These are phyloP conservation scores for Periophthalmodon schlosseri DNA, from an alignment of 2,113 vertebrate genomes.

Conservation along the genomic window DNA sequence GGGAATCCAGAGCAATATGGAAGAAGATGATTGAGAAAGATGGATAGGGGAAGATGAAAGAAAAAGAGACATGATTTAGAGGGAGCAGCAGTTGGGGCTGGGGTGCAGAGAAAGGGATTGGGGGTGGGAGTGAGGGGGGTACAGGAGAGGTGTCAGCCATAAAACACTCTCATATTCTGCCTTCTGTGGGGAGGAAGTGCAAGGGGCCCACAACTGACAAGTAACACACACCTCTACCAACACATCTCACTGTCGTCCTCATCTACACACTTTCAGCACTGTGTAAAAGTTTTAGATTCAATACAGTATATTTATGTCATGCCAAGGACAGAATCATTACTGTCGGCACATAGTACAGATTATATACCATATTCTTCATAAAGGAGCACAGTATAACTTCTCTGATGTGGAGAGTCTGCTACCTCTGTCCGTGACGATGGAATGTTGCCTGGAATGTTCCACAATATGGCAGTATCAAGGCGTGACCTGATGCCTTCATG, in stretches of 20 bases:
- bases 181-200: slow-evolving; percentile 46
- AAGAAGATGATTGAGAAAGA: slow-evolving; percentile 67
- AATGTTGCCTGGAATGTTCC: no score
- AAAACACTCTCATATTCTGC: slow-evolving; percentile 67
- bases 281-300: not conserved
- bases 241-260: slow-evolving; percentile 31
- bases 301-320: no score
- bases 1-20: slow-evolving; percentile 57
- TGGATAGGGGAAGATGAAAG: slow-evolving; percentile 60
- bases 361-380: no score
- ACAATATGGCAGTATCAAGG: no score
- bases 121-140: slow-evolving; percentile 15
- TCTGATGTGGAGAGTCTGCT: no score
- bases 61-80: slow-evolving; percentile 55
- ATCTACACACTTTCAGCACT: not conserved
- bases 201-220: slow-evolving; percentile 40
- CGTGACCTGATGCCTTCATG: no score
- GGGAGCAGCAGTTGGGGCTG: slow-evolving; percentile 34
- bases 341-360: no score
- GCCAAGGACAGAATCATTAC: no score
- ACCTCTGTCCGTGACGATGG: no score
- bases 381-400: no score
- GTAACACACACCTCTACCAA: slow-evolving; percentile 34
- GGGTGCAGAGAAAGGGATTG: not conserved
- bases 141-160: slow-evolving; percentile 61